phyloP scores from a whole-genome alignment of 2,113 vertebrate genomes.

The Labrus mixtus region DNA sequence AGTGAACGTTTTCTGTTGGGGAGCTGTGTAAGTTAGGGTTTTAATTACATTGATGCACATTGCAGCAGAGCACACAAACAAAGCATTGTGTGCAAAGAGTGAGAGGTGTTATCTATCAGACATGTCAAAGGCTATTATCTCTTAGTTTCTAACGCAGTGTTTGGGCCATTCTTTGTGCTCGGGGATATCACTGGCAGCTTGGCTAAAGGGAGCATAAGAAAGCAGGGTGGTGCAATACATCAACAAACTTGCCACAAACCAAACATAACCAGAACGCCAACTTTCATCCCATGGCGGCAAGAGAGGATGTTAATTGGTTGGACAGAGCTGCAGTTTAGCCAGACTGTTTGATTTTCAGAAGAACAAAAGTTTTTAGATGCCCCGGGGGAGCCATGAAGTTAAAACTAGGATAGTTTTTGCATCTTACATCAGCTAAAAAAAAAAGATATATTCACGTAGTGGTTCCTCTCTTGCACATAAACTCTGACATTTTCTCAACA shows the following conservation, averaged over 20 bases:
- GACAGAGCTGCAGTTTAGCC: constrained; percentile 59
- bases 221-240: constrained; percentile 44
- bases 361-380: constrained; percentile 47
- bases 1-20: not conserved
- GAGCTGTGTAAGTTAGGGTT: not conserved
- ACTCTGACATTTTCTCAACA: not conserved
- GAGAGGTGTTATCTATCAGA: constrained; percentile 7
- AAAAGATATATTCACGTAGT: constrained; percentile 20
- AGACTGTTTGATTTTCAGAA: constrained; percentile 57
- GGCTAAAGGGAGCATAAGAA: constrained; percentile 48
- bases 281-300: constrained; percentile 50
- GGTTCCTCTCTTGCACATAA: not conserved
- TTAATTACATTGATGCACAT: not conserved
- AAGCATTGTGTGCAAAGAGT: not conserved
- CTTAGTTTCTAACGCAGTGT: constrained; percentile 1
- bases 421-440: constrained; percentile 30
- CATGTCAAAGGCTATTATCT: constrained; percentile 39
- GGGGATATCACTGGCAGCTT: constrained; percentile 29
- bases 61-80: not conserved
- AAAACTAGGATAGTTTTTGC: constrained; percentile 30
- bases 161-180: constrained; percentile 23
- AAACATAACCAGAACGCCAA: constrained; percentile 52
- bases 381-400: constrained; percentile 24
- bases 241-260: constrained; percentile 56
- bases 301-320: constrained; percentile 47